Percentiles rank a stretch among this genome's conserved stretches.
These are phyloP conservation scores for Hirudo medicinalis DNA, from an alignment of 1,140 invertebrate species.

Conservation along the genomic window DNA sequence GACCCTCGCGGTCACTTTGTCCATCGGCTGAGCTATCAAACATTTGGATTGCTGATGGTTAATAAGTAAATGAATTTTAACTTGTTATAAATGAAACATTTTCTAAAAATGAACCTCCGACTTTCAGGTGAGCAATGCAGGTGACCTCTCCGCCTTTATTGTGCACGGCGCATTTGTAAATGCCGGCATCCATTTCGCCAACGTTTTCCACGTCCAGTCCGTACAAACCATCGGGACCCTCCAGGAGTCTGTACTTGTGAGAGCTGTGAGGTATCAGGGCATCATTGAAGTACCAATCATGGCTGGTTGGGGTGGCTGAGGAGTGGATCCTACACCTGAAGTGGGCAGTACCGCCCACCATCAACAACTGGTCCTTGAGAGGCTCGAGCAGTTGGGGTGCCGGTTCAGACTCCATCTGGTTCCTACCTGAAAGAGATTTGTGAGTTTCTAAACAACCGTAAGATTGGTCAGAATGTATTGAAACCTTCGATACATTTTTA, in stretches of 20 bases:
- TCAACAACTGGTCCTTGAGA: conserved; percentile 21
- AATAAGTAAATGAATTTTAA: background rate
- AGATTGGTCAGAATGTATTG: too few relatives aligned
- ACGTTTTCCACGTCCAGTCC: conserved; percentile 45
- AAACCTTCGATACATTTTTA: too few relatives aligned
- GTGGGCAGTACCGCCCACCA: conserved; percentile 21
- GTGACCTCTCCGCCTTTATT: conserved; percentile 49
- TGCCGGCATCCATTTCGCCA: conserved; percentile 58
- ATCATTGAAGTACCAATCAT: conserved; percentile 74
- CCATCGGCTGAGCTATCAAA: background rate
- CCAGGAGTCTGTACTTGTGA: conserved; percentile 81
- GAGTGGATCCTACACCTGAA: conserved; percentile 24
- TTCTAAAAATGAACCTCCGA: conserved; percentile 31
- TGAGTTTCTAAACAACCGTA: too few relatives aligned
- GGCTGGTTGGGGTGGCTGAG: background rate
- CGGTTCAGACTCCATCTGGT: background rate
- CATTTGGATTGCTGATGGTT: background rate
- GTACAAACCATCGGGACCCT: conserved; percentile 60
- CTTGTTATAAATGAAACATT: background rate
- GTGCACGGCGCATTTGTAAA: conserved; percentile 71
- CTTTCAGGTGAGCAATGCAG: conserved; percentile 35
- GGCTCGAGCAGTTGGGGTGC: conserved; percentile 21
- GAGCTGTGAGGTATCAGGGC: conserved; percentile 77
- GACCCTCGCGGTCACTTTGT: background rate
- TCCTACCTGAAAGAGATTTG: background rate